Percentiles rank a stretch among this genome's conserved stretches.
phyloP scores from a whole-genome alignment of 2,888 invertebrate genomes.

The Anorthoa munda region DNA sequence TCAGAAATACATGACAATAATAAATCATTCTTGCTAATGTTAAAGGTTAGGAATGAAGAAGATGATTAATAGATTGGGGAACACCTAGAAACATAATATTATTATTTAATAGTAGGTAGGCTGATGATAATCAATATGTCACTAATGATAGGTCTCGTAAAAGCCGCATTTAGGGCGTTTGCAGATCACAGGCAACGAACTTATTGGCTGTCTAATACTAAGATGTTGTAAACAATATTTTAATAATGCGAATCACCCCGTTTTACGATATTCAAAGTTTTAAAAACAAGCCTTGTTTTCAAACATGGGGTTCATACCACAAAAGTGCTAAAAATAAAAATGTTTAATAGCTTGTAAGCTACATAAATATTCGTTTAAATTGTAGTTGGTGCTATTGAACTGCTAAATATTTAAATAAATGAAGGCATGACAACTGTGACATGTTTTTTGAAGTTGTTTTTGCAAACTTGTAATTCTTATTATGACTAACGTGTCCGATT shows the following conservation, averaged over 20 bases:
- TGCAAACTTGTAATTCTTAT: constrained; percentile 10
- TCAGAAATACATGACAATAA: constrained; percentile 5
- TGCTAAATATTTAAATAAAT: background rate
- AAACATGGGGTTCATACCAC: no score
- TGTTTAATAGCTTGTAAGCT: no score
- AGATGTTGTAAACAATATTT: no score
- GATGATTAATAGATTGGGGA: constrained; percentile 8
- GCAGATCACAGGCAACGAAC: no score
- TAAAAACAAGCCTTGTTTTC: no score
- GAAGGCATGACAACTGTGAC: background rate
- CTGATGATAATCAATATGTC: background rate
- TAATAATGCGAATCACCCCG: no score
- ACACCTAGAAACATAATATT: background rate
- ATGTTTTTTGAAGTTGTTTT: background rate
- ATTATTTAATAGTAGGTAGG: background rate
- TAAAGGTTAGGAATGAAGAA: background rate
- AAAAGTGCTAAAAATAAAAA: no score
- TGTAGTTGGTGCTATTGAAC: background rate
- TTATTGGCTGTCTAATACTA: no score
- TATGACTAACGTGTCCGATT: background rate
- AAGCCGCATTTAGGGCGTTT: no score
- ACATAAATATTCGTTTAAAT: no score
- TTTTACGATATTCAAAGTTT: no score
- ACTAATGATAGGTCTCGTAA: background rate
- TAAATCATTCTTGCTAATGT: constrained; percentile 7